A percentile compares a stretch with the other conserved stretches of the same genome.
phyloP scores from a whole-genome alignment of 1,140 invertebrate species.

The Drosophila insularis region DNA sequence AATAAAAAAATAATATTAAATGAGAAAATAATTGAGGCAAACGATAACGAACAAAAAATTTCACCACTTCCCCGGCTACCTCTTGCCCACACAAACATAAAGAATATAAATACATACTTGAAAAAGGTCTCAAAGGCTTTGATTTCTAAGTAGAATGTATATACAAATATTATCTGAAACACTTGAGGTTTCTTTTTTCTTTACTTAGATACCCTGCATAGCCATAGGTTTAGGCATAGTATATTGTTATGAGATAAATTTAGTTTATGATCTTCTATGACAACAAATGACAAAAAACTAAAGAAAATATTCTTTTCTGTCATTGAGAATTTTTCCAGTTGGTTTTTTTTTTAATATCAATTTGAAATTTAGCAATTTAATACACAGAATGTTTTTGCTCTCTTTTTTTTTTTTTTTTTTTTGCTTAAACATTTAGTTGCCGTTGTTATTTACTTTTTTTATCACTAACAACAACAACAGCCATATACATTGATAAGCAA shows the following conservation, averaged over 20 bases:
- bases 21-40: constrained; percentile 51
- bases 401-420: constrained; percentile 4
- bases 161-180: constrained; percentile 13
- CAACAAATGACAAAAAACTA: no score
- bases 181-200: constrained; percentile 37
- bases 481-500: constrained; percentile 76
- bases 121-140: constrained; percentile 25
- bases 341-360: no score
- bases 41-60: constrained; percentile 27
- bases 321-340: no score
- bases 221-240: constrained; percentile 17
- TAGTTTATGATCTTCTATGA: no score
- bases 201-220: not conserved
- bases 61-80: not conserved
- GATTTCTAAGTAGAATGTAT: not conserved
- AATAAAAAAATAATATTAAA: constrained; percentile 21
- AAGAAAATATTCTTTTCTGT: no score
- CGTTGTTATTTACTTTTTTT: constrained; percentile 26
- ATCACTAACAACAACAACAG: constrained; percentile 35
- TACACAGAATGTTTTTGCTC: not conserved
- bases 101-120: not conserved
- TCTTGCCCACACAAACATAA: not conserved
- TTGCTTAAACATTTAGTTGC: constrained; percentile 35
- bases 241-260: no score
- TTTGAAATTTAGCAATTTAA: no score